Base-by-base conservation (phyloP, 1,140 invertebrate genomes). In the Rhagoletis zephyria region DNA sequence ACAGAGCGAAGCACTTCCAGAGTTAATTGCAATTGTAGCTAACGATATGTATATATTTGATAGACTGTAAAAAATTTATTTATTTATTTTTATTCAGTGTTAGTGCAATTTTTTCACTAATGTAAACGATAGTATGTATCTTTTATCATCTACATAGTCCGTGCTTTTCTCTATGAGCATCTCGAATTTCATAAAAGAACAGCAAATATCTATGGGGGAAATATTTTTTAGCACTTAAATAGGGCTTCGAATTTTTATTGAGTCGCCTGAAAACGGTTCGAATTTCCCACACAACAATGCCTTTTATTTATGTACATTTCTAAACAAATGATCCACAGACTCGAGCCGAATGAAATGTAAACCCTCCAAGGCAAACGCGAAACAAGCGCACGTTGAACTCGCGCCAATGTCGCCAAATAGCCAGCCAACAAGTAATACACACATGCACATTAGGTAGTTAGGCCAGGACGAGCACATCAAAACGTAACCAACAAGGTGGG, bases 361-460 rank as follows among this genome's bases (percentile, higher is more conserved):
- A 81, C 74, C 74, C 45, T 81, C 74, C 5, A 56, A 51, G 10
- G n/a, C 74, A 56, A 81, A 56, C 48, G 48, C 74, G 48, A 81
- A 51, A 42, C 74, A 6, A 51, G 56, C 74, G 9, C 74, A 81
- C 74, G 74, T 81, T 81, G 5, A 81, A 81, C 74, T 56, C 74
- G 74, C 74, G 74, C 74, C 74, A 81, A 81, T 81, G 48, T 81
- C 74, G 74, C 74, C 74, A 81, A 81, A 81, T 48, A 81, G 48
- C 74, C 48, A 81, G 19, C 48, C 9, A 81, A n/a, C 48, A 81
- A 81, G 40, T 9, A n/a, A 9, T 10, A 2, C 1, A n/a, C 0
- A 40, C 12, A 74, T 14, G 40, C 65, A 74, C 67, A 48, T 74
- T 7, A 63, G 61, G 61, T 63, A 0, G 65, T 7, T 19, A 74